Percentiles rank a stretch among this genome's conserved stretches.
Conservation (phyloP, 2,113 vertebrate genomes). For the Lagenorhynchus albirostris region DNA sequence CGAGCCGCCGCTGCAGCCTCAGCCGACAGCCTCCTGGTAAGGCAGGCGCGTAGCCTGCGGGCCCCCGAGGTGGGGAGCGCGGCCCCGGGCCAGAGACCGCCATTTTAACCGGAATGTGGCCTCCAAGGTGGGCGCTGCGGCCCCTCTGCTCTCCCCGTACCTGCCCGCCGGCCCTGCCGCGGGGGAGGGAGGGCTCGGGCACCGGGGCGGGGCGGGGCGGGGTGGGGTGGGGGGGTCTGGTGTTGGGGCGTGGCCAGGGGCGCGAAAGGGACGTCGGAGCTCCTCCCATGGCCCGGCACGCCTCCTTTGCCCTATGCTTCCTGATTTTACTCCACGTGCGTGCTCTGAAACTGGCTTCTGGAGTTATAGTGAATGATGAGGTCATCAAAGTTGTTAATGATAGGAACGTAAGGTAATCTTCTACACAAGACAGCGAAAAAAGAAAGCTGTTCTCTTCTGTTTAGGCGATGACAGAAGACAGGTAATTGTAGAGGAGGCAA, state of each 20-base stretch:
- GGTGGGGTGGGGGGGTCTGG: too few species aligned
- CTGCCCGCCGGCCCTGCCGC: neutral
- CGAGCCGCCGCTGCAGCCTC: too few species aligned
- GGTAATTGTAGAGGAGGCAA: slow-evolving; percentile 96
- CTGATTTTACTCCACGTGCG: neutral
- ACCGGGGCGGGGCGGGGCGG: neutral
- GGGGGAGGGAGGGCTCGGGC: neutral
- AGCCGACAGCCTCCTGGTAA: neutral
- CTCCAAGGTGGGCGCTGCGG: slow-evolving; percentile 37
- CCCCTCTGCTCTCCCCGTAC: neutral
- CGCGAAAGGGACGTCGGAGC: neutral
- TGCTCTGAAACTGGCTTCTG: slow-evolving; percentile 81
- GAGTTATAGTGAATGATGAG: slow-evolving; percentile 97
- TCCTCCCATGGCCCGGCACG: neutral
- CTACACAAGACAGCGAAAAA: slow-evolving; percentile 93
- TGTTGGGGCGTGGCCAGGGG: neutral
- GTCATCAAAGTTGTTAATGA: slow-evolving; percentile 99
- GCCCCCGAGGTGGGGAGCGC: too few species aligned
- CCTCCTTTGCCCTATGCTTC: neutral
- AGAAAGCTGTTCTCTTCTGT: slow-evolving; percentile 97
- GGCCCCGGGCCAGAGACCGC: slow-evolving; percentile 60
- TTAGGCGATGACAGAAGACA: slow-evolving; percentile 96
- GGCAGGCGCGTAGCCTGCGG: fast-evolving
- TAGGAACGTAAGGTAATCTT: slow-evolving; percentile 97
- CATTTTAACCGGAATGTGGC: slow-evolving; percentile 83